Percentiles rank a stretch among this genome's conserved stretches.
phyloP scores from a whole-genome alignment of 1,140 invertebrate genomes.

The Hypsibius dujardini region DNA sequence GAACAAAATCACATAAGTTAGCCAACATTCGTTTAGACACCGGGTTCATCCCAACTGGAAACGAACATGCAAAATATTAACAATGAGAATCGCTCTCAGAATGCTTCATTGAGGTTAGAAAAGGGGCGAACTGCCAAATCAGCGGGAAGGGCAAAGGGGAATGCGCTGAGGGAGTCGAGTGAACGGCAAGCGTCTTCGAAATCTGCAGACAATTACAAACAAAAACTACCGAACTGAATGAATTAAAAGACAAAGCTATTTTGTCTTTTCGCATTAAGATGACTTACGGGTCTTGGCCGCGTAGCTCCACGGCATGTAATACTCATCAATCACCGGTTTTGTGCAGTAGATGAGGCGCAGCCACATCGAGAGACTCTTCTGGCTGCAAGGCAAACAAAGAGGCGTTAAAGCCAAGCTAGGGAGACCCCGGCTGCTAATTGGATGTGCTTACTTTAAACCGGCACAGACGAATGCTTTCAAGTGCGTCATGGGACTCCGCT shows the following conservation, averaged over 20 bases:
- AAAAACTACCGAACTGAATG: too few relatives aligned
- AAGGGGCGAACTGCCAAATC: neutral
- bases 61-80: neutral
- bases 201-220: too few relatives aligned
- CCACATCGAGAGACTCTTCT: neutral
- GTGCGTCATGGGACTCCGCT: neutral
- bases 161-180: neutral
- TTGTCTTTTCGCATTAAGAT: neutral
- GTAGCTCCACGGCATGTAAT: conserved; percentile 5
- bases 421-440: too few relatives aligned
- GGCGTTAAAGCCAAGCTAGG: too few relatives aligned
- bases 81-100: neutral
- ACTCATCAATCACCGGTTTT: conserved; percentile 6
- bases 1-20: conserved; percentile 5
- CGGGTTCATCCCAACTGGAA: neutral
- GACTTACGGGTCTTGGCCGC: conserved; percentile 4
- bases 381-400: conserved; percentile 3
- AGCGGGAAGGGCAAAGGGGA: neutral
- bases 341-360: conserved; percentile 8
- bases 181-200: conserved; percentile 5
- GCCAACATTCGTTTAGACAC: conserved; percentile 2
- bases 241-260: conserved; percentile 5
- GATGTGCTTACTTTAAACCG: neutral
- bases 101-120: neutral
- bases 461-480: neutral